Base-by-base conservation (phyloP, 2,113 vertebrate genomes). In the Triplophysa dalaica region DNA sequence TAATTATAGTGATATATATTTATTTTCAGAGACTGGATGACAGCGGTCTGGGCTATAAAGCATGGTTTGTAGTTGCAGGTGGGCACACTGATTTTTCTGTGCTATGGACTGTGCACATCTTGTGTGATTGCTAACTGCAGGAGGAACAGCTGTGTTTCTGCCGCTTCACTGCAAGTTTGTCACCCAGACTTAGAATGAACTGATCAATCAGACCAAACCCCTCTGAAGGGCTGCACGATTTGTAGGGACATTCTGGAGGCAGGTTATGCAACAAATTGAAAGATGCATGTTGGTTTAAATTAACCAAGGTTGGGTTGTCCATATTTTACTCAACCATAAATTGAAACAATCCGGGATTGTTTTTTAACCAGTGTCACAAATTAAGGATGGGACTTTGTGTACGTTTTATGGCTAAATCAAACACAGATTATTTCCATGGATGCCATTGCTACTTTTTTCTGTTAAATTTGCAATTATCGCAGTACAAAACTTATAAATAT, bases 91-190 rank as follows among this genome's bases (percentile, higher is more conserved):
- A 77, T 77, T 65, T 77, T 48, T 77, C 66, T 76, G 24, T 70
- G 24, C 43, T 45, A 10, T 41, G 21, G 54, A 82, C 56, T 72
- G 33, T 63, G 19, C 52, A 13, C 77, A 69, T 79, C 70, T 50
- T 86, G 73, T 58, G 54, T 87, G 86, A 85, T 84, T 48, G 48
- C 69, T 81, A 54, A 84, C 86, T 86, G 76, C 76, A 33, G 65
- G 63, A 52, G 62, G 85, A 86, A 72, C 79, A 70, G 85, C 78
- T 83, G 78, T 29, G 70, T 80, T 84, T 72, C 19, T 54, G 45
- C 64, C 69, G 65, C 67, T 80, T 82, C 50, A 70, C 60, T 83
- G 78, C 38, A 50, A 65, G 75, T 79, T 74, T 81, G 33, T 78
- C 77, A 83, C 65, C 79, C 13, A 61, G 3, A 45, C 17, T 75